A percentile compares a stretch with the other conserved stretches of the same genome.
These are phyloP conservation scores for Trissoscelio sp. DNA, from an alignment of 2,888 invertebrate species.

Conservation along the genomic window DNA sequence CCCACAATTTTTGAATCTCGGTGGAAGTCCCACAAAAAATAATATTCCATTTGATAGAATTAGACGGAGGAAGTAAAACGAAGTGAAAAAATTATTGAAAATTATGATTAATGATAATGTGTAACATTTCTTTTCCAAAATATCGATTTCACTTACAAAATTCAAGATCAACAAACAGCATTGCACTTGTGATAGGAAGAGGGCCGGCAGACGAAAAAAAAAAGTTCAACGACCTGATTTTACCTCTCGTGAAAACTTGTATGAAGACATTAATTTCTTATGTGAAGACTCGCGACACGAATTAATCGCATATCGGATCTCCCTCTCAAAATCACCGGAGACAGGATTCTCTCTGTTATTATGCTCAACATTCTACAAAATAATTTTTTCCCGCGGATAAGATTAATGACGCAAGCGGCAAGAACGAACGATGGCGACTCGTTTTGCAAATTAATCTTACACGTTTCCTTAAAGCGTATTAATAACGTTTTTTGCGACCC, in stretches of 20 bases:
- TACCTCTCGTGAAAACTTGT: conserved; percentile 40
- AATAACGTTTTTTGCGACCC: conserved; percentile 73
- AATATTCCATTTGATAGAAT: conserved; percentile 45
- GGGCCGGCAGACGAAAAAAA: neutral
- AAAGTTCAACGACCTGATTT: conserved; percentile 44
- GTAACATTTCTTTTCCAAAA: conserved; percentile 6
- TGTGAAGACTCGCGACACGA: conserved; percentile 76
- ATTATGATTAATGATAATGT: conserved; percentile 43
- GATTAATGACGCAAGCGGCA: conserved; percentile 76
- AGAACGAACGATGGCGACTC: conserved; percentile 78
- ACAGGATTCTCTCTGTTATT: conserved; percentile 79
- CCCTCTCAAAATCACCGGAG: conserved; percentile 75
- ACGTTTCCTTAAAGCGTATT: conserved; percentile 79
- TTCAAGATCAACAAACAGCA: neutral
- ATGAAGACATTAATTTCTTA: conserved; percentile 76
- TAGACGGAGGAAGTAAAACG: conserved; percentile 32
- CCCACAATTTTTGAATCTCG: conserved; percentile 59
- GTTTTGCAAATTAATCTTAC: conserved; percentile 80
- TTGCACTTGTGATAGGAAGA: neutral
- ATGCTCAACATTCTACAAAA: conserved; percentile 79
- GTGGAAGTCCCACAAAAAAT: conserved; percentile 44
- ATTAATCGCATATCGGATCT: conserved; percentile 76
- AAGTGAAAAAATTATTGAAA: conserved; percentile 23
- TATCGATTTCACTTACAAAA: conserved; percentile 7
- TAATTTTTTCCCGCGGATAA: conserved; percentile 78